Conservation (phyloP, 2,113 vertebrate species). For the Thamnaconus septentrionalis region DNA sequence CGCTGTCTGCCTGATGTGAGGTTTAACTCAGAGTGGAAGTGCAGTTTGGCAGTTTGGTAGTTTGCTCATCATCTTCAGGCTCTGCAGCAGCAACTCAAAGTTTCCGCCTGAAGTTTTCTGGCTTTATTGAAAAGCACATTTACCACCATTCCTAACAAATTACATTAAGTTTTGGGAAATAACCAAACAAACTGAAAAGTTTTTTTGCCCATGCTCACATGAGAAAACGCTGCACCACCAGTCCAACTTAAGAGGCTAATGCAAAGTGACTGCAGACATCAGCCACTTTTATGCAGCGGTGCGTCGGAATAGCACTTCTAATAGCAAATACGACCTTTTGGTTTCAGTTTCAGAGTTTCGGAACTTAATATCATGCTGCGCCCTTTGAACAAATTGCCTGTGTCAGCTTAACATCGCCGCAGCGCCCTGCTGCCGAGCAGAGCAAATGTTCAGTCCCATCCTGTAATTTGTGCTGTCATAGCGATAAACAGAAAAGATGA, state of each 20-base stretch:
- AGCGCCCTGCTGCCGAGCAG: no score
- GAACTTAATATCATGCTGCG: conserved; percentile 23
- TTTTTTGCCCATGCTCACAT: no score
- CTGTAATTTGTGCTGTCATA: conserved; percentile 42
- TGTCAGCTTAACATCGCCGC: conserved; percentile 13
- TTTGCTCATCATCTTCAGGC: no score
- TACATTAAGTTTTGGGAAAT: no score
- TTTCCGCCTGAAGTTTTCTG: no score
- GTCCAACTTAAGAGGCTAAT: neutral
- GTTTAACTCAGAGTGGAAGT: no score
- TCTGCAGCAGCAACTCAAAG: no score
- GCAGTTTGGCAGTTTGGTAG: no score
- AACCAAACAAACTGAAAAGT: no score
- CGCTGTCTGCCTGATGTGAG: no score
- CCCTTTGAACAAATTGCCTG: conserved; percentile 32
- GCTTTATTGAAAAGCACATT: no score
- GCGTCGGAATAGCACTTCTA: conserved; percentile 27
- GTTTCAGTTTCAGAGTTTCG: conserved; percentile 29
- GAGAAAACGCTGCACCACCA: neutral
- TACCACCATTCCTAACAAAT: no score
- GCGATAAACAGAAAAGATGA: conserved; percentile 43
- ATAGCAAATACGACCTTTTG: conserved; percentile 36
- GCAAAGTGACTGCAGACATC: neutral
- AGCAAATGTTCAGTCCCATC: conserved; percentile 11
- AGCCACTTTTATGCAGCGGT: conserved; percentile 14